phyloP scores from a whole-genome alignment of 1,140 invertebrate species.

The Lepidostoma basale region DNA sequence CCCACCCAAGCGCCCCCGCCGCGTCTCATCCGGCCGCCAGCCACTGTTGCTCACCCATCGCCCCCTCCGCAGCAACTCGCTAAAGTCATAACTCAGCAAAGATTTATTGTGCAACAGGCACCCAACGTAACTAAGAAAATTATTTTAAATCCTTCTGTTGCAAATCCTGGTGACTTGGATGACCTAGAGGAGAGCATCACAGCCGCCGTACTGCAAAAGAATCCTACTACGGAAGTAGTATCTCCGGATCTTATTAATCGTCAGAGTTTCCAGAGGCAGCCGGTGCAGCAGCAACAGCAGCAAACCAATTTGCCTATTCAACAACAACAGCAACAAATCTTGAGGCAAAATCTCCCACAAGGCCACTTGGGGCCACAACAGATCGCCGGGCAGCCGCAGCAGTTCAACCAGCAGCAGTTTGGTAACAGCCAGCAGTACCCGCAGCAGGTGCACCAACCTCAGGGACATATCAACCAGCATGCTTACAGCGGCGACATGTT shows the following conservation, averaged over 20 bases:
- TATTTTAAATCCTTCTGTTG: slow-evolving; percentile 54
- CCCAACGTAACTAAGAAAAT: slow-evolving; percentile 54
- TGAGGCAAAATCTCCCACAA: slow-evolving; percentile 14
- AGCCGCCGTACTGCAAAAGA: slow-evolving; percentile 56
- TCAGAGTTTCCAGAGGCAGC: slow-evolving; percentile 46
- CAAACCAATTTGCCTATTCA: slow-evolving; percentile 29
- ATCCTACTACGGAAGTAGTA: slow-evolving; percentile 47
- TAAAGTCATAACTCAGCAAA: slow-evolving; percentile 36
- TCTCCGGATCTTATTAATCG: slow-evolving; percentile 16
- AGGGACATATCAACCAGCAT: slow-evolving; percentile 9
- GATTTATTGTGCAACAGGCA: slow-evolving; percentile 50
- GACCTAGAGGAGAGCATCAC: slow-evolving; percentile 60
- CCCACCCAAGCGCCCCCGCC: not conserved
- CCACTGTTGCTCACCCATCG: not conserved
- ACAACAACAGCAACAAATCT: slow-evolving; percentile 47
- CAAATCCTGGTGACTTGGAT: slow-evolving; percentile 53
- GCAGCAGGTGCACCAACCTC: slow-evolving; percentile 21
- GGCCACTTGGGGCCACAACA: slow-evolving; percentile 23
- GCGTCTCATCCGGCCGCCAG: not conserved
- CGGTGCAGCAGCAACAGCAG: slow-evolving; percentile 47
- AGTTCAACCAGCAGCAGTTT: slow-evolving; percentile 50
- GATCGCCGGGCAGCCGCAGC: slow-evolving; percentile 45
- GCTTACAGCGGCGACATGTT: slow-evolving; percentile 32
- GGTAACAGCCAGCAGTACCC: slow-evolving; percentile 51
- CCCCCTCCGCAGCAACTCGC: slow-evolving; percentile 14